Percentiles rank a stretch among this genome's conserved stretches.
These are phyloP conservation scores for Crambe crambe DNA, from an alignment of 37 sponge, comb jelly and placozoan species.

Conservation along the genomic window DNA sequence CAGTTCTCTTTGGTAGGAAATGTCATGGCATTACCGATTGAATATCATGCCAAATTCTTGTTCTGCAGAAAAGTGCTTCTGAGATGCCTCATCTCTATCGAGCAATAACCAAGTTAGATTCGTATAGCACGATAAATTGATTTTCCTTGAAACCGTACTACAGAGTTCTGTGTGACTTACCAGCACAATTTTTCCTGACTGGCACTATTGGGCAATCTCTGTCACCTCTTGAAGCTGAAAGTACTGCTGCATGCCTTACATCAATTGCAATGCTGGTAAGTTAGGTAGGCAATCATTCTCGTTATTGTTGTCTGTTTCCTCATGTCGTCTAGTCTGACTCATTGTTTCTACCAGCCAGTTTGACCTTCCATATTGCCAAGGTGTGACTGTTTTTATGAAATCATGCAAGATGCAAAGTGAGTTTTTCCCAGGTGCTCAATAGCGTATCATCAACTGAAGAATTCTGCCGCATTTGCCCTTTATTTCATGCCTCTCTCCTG, in stretches of 20 bases:
- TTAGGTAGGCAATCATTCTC: no score
- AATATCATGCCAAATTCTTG: not conserved
- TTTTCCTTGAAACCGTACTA: not conserved
- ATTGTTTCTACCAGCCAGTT: not conserved
- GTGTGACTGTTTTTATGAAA: not conserved
- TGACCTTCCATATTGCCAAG: constrained; percentile 2
- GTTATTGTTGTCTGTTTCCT: no score
- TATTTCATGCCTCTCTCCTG: constrained; percentile 1
- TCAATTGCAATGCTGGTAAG: no score
- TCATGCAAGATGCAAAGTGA: no score
- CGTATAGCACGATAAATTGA: no score
- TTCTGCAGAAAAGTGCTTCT: no score
- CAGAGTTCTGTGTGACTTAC: not conserved
- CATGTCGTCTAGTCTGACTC: no score
- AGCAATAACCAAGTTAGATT: not conserved
- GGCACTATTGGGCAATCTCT: not conserved
- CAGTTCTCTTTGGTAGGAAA: not conserved
- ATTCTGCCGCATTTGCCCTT: not conserved
- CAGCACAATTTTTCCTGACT: not conserved
- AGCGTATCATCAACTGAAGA: not conserved
- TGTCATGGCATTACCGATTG: not conserved
- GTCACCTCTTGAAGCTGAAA: not conserved
- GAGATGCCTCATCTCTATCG: not conserved
- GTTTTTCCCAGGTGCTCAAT: not conserved
- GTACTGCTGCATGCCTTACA: not conserved